These are phyloP conservation scores for Macrosteles quadrilineatus DNA, from an alignment of 1,140 invertebrate genomes.

Conservation along the genomic window DNA sequence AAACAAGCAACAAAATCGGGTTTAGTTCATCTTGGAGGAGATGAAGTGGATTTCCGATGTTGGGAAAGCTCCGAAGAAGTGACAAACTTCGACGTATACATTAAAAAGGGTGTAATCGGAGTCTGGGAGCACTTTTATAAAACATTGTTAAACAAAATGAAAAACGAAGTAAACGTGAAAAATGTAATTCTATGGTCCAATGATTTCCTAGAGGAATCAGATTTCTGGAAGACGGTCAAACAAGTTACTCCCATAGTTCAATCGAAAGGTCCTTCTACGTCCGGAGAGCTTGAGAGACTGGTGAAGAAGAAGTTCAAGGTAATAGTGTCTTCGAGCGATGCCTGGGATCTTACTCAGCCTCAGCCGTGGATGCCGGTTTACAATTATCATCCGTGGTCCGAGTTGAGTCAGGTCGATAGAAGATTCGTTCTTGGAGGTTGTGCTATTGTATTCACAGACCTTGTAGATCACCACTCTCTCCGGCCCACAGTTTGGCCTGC, in stretches of 20 bases:
- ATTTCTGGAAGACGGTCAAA: neutral
- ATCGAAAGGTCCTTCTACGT: neutral
- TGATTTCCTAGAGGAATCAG: neutral
- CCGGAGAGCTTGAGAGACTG: neutral
- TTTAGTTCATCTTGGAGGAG: slow-evolving; percentile 86
- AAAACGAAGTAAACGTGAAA: neutral
- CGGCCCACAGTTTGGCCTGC: slow-evolving; percentile 69
- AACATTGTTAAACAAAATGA: neutral
- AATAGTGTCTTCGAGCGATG: slow-evolving; percentile 81
- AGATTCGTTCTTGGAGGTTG: slow-evolving; percentile 64
- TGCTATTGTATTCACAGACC: slow-evolving; percentile 78
- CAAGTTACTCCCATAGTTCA: neutral
- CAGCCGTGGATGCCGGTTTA: slow-evolving; percentile 80
- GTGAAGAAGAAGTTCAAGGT: slow-evolving; percentile 70
- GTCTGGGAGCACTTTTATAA: neutral
- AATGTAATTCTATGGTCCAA: neutral
- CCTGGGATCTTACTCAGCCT: slow-evolving; percentile 83
- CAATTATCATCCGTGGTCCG: slow-evolving; percentile 73
- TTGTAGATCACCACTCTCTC: slow-evolving; percentile 47
- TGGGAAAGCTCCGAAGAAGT: slow-evolving; percentile 62
- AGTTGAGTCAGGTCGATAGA: slow-evolving; percentile 48
- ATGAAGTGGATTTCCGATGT: slow-evolving; percentile 70
- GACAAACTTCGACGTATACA: slow-evolving; percentile 29
- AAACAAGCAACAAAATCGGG: slow-evolving; percentile 70
- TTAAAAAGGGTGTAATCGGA: neutral